A percentile compares a stretch with the other conserved stretches of the same genome.
Conservation (phyloP, 2,113 vertebrate species). For the Smithornis capensis region DNA sequence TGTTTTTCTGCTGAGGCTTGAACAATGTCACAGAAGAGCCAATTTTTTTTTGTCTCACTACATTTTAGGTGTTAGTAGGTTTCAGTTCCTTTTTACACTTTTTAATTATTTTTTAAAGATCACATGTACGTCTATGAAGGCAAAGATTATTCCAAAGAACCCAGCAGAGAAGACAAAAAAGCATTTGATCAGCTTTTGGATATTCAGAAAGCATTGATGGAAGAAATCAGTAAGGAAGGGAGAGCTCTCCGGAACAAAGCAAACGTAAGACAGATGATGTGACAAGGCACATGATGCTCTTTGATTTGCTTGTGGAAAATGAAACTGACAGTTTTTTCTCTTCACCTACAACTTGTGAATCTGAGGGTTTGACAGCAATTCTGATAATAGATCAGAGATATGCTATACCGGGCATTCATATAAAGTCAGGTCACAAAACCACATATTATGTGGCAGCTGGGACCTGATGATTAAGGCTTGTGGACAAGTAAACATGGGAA, state of each 20-base stretch:
- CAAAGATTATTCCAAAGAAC: constrained; percentile 89
- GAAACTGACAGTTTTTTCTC: background rate
- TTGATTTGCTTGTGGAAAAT: background rate
- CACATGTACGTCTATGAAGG: constrained; percentile 94
- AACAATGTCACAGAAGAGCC: background rate
- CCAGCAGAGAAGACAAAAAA: constrained; percentile 82
- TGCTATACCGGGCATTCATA: background rate
- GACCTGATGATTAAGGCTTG: background rate
- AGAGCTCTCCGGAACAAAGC: constrained; percentile 81
- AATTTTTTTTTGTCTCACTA: background rate
- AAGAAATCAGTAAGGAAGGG: constrained; percentile 70
- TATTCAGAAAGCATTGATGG: constrained; percentile 73
- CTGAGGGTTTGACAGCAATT: background rate
- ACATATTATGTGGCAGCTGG: background rate
- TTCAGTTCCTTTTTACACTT: background rate
- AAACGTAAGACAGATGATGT: constrained; percentile 70
- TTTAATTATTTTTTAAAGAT: constrained; percentile 68
- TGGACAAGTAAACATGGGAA: background rate
- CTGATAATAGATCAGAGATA: background rate
- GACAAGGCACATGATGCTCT: background rate
- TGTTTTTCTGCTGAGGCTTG: background rate
- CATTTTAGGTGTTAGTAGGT: background rate
- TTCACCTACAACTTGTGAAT: background rate
- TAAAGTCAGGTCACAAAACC: background rate
- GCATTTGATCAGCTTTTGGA: constrained; percentile 81